Evolutionary conservation across 2,888 invertebrate genomes (phyloP).

Genomic region (Troilus luridus): DNA sequence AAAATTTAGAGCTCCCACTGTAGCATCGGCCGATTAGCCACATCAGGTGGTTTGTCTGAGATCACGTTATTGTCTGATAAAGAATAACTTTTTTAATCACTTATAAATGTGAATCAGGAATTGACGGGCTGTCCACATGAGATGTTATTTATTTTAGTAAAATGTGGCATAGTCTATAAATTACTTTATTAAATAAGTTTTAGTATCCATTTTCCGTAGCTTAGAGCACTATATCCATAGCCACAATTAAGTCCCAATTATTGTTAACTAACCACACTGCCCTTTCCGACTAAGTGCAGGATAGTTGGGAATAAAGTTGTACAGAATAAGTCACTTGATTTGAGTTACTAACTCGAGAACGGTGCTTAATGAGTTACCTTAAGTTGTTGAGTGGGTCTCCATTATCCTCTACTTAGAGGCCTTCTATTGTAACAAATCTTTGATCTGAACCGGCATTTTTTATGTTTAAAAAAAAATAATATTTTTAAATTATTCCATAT

Average conservation of each 20-base stretch:
- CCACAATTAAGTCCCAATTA: neutral
- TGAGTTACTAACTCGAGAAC: neutral
- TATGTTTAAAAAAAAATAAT: no score
- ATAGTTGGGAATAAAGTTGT: neutral
- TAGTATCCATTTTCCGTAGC: neutral
- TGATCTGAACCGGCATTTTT: neutral
- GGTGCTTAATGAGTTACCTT: neutral
- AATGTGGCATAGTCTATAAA: no score
- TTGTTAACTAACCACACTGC: neutral
- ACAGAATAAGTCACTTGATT: neutral
- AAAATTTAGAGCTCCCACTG: no score
- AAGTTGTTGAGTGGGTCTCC: neutral
- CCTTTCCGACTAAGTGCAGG: neutral
- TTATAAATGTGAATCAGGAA: no score
- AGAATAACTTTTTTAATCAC: no score
- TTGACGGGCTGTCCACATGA: no score
- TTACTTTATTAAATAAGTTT: neutral
- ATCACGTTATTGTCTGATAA: no score
- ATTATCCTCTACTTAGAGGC: neutral
- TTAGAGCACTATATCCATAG: neutral
- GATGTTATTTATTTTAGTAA: no score
- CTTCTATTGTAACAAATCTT: neutral
- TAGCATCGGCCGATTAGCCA: no score
- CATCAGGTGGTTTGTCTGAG: no score
- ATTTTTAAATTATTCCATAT: no score